Evolutionary conservation across 2,797 vertebrate species (phyloP).

Genomic region (Oophaga sylvatica): DNA sequence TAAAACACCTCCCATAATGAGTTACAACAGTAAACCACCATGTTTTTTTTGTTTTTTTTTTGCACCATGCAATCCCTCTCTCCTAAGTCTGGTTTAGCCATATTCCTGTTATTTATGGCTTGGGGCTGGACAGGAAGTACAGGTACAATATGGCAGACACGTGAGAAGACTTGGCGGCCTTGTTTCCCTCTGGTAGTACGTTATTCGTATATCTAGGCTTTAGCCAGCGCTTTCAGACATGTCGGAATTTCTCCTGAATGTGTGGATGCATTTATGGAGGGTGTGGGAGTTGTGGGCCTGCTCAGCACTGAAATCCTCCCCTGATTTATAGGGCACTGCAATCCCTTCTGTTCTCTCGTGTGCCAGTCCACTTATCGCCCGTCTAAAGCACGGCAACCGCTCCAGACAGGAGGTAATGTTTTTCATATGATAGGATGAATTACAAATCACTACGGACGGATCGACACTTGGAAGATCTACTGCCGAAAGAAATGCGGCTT

Average conservation of each 20-base stretch:
- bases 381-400: neutral
- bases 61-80: neutral
- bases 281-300: slow-evolving; percentile 11
- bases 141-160: neutral
- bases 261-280: slow-evolving; percentile 35
- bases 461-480: slow-evolving; percentile 1
- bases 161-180: neutral
- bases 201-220: neutral
- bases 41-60: too few species aligned
- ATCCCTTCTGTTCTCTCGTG: neutral
- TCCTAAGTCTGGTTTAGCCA: slow-evolving; percentile 2
- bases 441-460: neutral
- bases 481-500: slow-evolving; percentile 15
- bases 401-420: neutral
- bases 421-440: neutral
- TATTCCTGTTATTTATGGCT: slow-evolving; percentile 3
- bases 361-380: slow-evolving; percentile 19
- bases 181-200: neutral
- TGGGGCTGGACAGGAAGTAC: slow-evolving; percentile 1
- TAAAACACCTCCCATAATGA: too few species aligned
- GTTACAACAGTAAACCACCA: neutral
- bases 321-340: slow-evolving; percentile 26
- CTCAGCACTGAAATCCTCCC: neutral
- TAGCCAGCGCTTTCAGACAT: neutral
- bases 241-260: slow-evolving; percentile 7